Percentiles rank a stretch among this genome's conserved stretches.
phyloP scores from a whole-genome alignment of 2,888 invertebrate genomes.

The Apamea crenata region DNA sequence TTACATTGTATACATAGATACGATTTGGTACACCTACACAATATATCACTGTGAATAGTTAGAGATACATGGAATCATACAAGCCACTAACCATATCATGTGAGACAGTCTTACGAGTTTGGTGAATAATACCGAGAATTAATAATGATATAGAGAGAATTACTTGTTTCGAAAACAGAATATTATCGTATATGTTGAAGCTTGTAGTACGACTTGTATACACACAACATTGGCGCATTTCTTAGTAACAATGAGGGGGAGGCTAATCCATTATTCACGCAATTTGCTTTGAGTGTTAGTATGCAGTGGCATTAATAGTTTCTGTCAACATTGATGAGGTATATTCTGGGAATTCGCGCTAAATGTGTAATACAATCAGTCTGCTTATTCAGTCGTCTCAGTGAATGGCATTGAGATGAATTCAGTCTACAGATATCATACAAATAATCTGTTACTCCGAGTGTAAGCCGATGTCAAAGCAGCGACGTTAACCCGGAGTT shows the following conservation, averaged over 20 bases:
- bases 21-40: not conserved
- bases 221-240: not conserved
- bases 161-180: not conserved
- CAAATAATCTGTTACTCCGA: constrained; percentile 23
- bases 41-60: not conserved
- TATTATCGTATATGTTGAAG: not conserved
- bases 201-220: not conserved
- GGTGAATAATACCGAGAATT: not conserved
- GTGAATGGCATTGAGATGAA: constrained; percentile 8
- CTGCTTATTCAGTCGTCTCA: constrained; percentile 2
- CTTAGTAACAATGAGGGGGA: not conserved
- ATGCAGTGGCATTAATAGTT: constrained; percentile 31
- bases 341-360: constrained; percentile 10
- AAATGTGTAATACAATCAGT: constrained; percentile 11
- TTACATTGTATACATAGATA: constrained; percentile 15
- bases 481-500: constrained; percentile 2
- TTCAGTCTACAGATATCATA: not conserved
- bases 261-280: constrained; percentile 48
- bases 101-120: not conserved
- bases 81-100: not conserved
- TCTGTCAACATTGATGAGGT: constrained; percentile 35
- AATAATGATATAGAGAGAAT: not conserved
- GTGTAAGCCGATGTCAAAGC: constrained; percentile 16
- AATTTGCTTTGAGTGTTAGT: constrained; percentile 38
- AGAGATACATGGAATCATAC: not conserved